Evolutionary conservation across 2,797 vertebrate species (phyloP).

Genomic region (Aeoliscus strigatus): DNA sequence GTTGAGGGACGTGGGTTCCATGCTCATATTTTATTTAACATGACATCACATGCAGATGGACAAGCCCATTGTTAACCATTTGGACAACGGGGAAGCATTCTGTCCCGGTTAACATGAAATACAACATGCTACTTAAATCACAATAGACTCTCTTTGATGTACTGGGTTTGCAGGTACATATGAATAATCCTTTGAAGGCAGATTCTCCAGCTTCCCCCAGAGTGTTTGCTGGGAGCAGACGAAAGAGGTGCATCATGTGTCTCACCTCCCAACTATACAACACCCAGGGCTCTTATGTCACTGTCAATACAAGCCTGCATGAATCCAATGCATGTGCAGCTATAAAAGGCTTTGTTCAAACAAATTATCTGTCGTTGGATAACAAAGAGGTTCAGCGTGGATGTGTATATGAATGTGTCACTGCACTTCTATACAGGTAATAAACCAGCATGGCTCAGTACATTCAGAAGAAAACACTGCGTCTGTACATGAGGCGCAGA

Average conservation of each 20-base stretch:
- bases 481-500: conserved; percentile 3
- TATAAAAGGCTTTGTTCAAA: conserved; percentile 45
- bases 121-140: conserved; percentile 29
- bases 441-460: conserved; percentile 17
- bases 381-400: conserved; percentile 28
- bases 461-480: conserved; percentile 12
- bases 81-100: background rate
- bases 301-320: conserved; percentile 38
- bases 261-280: conserved; percentile 23
- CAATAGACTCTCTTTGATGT: conserved; percentile 49
- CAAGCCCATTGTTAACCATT: conserved; percentile 10
- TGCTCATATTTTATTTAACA: conserved; percentile 32
- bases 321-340: conserved; percentile 47
- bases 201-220: conserved; percentile 27
- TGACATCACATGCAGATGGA: conserved; percentile 24
- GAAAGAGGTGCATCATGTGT: conserved; percentile 17
- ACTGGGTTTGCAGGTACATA: conserved; percentile 24
- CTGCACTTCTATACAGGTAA: conserved; percentile 12
- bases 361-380: conserved; percentile 48
- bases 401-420: conserved; percentile 8
- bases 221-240: conserved; percentile 25
- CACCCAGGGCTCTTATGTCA: conserved; percentile 48
- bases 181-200: conserved; percentile 47
- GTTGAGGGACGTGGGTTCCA: conserved; percentile 20
- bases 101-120: conserved; percentile 13